Base-by-base conservation (phyloP, 2,888 invertebrate species). In the Geophilus truncorum region DNA sequence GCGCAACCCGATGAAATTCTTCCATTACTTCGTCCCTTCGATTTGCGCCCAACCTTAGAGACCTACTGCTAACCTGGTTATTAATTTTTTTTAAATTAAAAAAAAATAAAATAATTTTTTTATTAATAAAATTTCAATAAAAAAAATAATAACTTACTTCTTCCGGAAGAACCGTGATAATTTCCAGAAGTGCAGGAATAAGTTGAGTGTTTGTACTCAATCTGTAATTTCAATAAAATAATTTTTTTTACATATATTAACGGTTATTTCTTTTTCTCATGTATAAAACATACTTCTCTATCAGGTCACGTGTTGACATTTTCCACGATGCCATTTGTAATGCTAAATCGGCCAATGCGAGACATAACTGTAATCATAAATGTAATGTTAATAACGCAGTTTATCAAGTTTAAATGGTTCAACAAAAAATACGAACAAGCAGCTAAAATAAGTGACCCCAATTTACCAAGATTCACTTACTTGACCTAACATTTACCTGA, bases 321-420 rank as follows among this genome's bases (percentile, higher is more conserved):
- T 93, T 92, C 98, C 98, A 99, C 0, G 93, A 88, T 18, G 93
- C 91, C 94, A 98, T 97, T 87, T 98, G 94, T 79, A 99, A 89
- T 4, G 96, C 94, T 83, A 99, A 89, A 88, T 98, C 98, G 21
- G 97, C 95, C 77, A 99, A 89, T 0, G 98, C 97, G 82, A 98
- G 88, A 85, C 96, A 95, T 79, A 99, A 89, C 90, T 92, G 87
- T 40, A 86, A 86, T 81, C 81, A 78, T 21, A 81, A 40, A 80
- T 25, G 45, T 0, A 79, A 78, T 12, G 28, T 62, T 15, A 78
- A 57, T 79, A 62, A 81, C 32, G 1, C 15, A 36, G 10, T 12
- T 45, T 45, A 45, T 45, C 45, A 32, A 32, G 9, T 32, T 32
- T 32, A 32, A n/a, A n/a, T n/a, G n/a, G n/a, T n/a, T n/a, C n/a